Conservation (phyloP, 2,888 invertebrate species). For the Nebria salina region DNA sequence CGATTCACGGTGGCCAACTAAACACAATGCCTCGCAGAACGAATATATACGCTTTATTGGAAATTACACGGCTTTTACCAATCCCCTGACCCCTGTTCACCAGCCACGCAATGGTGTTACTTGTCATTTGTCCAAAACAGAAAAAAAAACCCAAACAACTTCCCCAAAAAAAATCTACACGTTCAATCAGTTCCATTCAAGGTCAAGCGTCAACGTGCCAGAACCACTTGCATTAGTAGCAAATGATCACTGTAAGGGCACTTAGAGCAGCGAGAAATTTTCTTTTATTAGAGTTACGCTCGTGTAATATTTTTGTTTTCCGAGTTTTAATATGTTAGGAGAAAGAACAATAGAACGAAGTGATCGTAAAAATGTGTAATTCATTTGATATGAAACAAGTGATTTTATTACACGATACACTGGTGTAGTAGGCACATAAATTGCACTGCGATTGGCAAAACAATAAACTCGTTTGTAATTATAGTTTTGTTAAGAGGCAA, state of each 20-base stretch:
- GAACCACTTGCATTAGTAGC: no score
- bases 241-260: no score
- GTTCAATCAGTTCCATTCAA: conserved; percentile 15
- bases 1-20: conserved; percentile 35
- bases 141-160: conserved; percentile 10
- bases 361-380: no score
- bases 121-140: conserved; percentile 37
- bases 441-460: no score
- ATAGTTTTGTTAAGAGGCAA: no score
- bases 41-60: conserved; percentile 25
- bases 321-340: no score
- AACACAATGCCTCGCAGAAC: conserved; percentile 18
- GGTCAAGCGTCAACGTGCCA: not conserved
- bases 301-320: conserved; percentile 9
- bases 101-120: not conserved
- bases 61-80: conserved; percentile 23
- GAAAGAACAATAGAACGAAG: no score
- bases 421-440: no score
- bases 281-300: not conserved
- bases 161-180: conserved; percentile 16
- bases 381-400: no score
- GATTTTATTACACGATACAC: no score
- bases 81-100: conserved; percentile 17
- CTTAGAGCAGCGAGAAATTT: no score
- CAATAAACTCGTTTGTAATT: no score